These are phyloP conservation scores for Augochlorella aurata DNA, from an alignment of 2,888 invertebrate genomes.

Conservation along the genomic window DNA sequence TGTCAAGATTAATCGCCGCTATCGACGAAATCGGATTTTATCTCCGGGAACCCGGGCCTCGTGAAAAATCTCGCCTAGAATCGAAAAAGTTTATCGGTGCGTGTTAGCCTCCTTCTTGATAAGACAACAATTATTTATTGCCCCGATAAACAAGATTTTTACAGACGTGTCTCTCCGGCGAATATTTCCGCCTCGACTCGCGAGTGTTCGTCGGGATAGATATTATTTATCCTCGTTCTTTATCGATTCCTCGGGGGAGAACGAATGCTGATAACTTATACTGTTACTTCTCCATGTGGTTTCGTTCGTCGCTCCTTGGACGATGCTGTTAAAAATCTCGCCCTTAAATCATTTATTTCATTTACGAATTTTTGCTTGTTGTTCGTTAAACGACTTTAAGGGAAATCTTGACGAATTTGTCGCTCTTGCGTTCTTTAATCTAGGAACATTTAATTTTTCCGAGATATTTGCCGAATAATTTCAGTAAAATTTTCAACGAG, in stretches of 20 bases:
- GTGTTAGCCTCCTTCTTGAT: background rate
- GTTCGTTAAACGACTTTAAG: no score
- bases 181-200: background rate
- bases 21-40: conserved; percentile 13
- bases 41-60: background rate
- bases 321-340: no score
- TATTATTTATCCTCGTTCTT: background rate
- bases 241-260: background rate
- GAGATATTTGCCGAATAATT: no score
- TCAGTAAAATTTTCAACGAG: no score
- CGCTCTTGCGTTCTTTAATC: no score
- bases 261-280: background rate
- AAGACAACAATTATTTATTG: conserved; percentile 2
- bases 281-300: background rate
- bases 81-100: background rate
- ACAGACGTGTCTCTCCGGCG: background rate
- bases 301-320: no score
- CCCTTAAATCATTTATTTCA: no score
- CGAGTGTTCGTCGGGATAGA: background rate
- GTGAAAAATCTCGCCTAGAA: background rate
- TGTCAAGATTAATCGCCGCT: conserved; percentile 20
- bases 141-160: background rate
- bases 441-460: no score
- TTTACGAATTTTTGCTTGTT: no score
- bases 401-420: no score